These are phyloP conservation scores for Sicus ferrugineus DNA, from an alignment of 2,888 invertebrate species.

Conservation along the genomic window DNA sequence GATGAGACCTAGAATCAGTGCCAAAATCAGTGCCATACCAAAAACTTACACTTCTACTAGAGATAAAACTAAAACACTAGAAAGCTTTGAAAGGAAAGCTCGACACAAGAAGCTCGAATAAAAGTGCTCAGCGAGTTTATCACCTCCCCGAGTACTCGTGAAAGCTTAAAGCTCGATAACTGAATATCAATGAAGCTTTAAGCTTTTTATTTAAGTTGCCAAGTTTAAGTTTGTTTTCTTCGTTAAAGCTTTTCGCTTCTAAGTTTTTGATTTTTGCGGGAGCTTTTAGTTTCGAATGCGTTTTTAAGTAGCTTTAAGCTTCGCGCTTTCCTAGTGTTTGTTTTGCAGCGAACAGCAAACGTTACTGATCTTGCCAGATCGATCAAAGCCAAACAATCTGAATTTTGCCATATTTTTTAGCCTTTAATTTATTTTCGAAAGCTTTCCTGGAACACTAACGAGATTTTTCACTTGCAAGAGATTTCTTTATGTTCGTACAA, in stretches of 20 bases:
- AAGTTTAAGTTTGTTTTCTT: too few species aligned
- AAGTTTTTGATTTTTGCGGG: too few species aligned
- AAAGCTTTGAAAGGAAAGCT: too few species aligned
- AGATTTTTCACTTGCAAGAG: background rate
- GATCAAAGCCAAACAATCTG: slow-evolving; percentile 36
- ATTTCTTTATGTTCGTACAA: background rate
- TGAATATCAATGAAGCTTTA: too few species aligned
- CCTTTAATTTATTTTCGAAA: slow-evolving; percentile 15
- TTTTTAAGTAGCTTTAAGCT: slow-evolving; percentile 20
- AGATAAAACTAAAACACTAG: background rate
- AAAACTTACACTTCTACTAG: slow-evolving; percentile 33
- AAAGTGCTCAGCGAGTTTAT: too few species aligned
- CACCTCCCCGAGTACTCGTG: too few species aligned
- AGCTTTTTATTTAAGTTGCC: too few species aligned
- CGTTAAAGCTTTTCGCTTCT: too few species aligned
- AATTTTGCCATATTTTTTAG: slow-evolving; percentile 35
- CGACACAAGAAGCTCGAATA: too few species aligned
- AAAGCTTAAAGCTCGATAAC: too few species aligned
- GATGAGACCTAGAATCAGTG: slow-evolving; percentile 38
- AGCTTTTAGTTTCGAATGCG: background rate
- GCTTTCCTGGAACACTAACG: background rate
- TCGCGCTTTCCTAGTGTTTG: background rate
- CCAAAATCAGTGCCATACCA: slow-evolving; percentile 57
- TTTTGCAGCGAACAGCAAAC: slow-evolving; percentile 7
- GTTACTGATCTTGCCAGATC: slow-evolving; percentile 35